Evolutionary conservation across 2,888 invertebrate species (phyloP).

Genomic region (Aleiodes leptofemur): DNA sequence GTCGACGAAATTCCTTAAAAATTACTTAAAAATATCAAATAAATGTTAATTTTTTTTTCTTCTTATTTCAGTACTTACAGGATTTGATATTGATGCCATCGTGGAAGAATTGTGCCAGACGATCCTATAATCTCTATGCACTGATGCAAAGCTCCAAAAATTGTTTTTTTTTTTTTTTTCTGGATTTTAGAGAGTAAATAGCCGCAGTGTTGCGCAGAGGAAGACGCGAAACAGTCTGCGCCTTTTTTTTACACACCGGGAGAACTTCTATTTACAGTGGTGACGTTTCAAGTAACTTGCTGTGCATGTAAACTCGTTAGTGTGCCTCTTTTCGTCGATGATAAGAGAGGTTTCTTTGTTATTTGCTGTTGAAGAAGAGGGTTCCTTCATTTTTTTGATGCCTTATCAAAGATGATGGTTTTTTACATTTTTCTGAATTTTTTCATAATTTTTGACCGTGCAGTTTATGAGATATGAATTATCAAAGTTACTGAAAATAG

Average conservation of each 20-base stretch:
- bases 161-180: neutral
- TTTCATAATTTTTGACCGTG: no score
- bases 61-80: constrained; percentile 64
- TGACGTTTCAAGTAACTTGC: constrained; percentile 61
- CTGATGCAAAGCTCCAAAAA: neutral
- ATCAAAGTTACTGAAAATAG: no score
- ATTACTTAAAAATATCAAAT: no score
- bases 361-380: neutral
- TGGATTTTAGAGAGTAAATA: constrained; percentile 4
- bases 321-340: no score
- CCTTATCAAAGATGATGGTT: no score
- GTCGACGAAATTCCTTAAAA: no score
- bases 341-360: neutral
- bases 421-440: no score
- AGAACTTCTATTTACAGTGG: constrained; percentile 68
- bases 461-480: no score
- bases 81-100: constrained; percentile 70
- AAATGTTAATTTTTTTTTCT: no score
- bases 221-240: constrained; percentile 48
- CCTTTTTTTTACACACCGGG: constrained; percentile 52
- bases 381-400: no score
- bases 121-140: neutral
- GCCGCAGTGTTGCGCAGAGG: constrained; percentile 48
- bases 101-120: constrained; percentile 9
- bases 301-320: no score